Percentiles rank a stretch among this genome's conserved stretches.
These are phyloP conservation scores for Poeciliopsis prolifica DNA, from an alignment of 2,113 vertebrate genomes.

Conservation along the genomic window DNA sequence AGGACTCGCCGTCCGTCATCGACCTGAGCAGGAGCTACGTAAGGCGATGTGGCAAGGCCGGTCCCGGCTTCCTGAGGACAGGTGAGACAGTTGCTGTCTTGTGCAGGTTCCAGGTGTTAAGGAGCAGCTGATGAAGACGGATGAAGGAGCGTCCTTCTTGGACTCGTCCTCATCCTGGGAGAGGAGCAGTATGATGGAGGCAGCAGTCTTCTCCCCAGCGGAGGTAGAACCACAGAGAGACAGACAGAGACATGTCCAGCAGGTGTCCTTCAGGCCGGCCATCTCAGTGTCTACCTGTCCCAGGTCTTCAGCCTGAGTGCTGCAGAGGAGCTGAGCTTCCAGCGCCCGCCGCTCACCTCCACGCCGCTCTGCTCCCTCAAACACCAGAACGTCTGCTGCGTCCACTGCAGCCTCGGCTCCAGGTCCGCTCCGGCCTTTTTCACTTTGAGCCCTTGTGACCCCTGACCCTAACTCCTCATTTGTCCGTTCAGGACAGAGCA, in stretches of 20 bases:
- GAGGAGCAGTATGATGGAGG: conserved; percentile 79
- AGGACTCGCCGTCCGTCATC: conserved; percentile 54
- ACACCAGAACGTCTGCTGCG: conserved; percentile 66
- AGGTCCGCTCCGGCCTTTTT: background rate
- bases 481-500: conserved; percentile 80
- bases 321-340: conserved; percentile 84
- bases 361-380: conserved; percentile 90
- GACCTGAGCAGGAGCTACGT: conserved; percentile 75
- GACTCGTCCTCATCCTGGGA: conserved; percentile 69
- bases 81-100: background rate
- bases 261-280: rapidly evolving
- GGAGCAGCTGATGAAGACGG: conserved; percentile 1
- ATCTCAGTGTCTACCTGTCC: background rate
- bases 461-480: too few relatives aligned
- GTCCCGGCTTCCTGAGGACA: background rate
- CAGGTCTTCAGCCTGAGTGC: conserved; percentile 88
- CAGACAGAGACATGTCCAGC: too few relatives aligned
- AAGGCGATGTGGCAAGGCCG: background rate
- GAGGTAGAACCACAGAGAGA: too few relatives aligned
- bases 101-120: conserved; percentile 23
- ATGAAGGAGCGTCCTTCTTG: background rate
- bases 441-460: background rate
- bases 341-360: conserved; percentile 88
- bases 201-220: conserved; percentile 88
- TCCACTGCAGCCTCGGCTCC: conserved; percentile 11